These are phyloP conservation scores for Zaprionus nigranus DNA, from an alignment of 1,140 invertebrate genomes.

Conservation along the genomic window DNA sequence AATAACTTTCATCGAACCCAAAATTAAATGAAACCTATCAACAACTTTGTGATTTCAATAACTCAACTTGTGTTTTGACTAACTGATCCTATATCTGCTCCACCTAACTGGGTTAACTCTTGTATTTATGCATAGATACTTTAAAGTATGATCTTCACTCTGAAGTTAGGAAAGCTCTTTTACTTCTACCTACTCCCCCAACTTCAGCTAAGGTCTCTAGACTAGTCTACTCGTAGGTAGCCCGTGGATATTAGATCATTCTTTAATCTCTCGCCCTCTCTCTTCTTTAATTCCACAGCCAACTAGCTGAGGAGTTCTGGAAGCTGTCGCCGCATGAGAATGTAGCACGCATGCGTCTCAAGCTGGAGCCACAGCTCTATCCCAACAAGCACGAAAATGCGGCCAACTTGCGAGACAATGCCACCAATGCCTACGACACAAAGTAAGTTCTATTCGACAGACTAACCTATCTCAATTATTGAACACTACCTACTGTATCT, in stretches of 20 bases:
- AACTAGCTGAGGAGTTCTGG: constrained; percentile 84
- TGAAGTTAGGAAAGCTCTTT: not conserved
- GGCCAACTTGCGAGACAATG: constrained; percentile 88
- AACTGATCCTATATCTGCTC: not conserved
- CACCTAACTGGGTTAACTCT: no score
- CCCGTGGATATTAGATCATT: not conserved
- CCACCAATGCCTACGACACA: constrained; percentile 75
- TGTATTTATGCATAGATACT: no score
- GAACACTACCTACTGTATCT: not conserved
- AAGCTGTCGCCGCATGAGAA: constrained; percentile 88
- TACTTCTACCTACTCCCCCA: no score
- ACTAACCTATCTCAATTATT: no score
- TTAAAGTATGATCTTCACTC: no score
- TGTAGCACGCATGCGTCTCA: constrained; percentile 88
- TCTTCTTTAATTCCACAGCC: constrained; percentile 50
- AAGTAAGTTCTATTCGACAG: constrained; percentile 50
- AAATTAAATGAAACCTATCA: constrained; percentile 63
- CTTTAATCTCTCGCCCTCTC: not conserved
- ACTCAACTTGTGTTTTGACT: not conserved
- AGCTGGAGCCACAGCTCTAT: constrained; percentile 87
- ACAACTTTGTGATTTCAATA: constrained; percentile 44
- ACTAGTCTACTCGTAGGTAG: not conserved
- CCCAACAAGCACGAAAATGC: constrained; percentile 86
- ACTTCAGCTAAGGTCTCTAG: not conserved
- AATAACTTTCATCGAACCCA: constrained; percentile 74